Conservation (phyloP, 2,888 invertebrate species). For the Dynastes maya region DNA sequence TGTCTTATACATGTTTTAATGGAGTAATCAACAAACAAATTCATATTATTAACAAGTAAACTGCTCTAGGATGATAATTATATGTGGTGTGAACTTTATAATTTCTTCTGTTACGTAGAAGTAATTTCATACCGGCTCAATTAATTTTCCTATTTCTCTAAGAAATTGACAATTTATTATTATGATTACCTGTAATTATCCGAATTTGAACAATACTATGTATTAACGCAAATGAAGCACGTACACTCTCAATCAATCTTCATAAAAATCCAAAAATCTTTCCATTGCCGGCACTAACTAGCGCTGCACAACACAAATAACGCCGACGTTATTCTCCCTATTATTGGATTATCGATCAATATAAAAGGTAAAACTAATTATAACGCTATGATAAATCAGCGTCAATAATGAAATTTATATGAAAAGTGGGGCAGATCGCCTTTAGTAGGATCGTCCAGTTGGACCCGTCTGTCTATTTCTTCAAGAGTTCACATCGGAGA, state of each 20-base stretch:
- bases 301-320: conserved; percentile 24
- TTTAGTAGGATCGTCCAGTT: conserved; percentile 32
- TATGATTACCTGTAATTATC: conserved; percentile 8
- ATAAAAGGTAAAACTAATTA: conserved; percentile 49
- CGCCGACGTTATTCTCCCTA: conserved; percentile 41
- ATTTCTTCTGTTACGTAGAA: too few relatives aligned
- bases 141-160: too few relatives aligned
- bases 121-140: too few relatives aligned
- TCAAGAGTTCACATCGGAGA: conserved; percentile 6
- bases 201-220: background rate
- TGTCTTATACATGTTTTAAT: too few relatives aligned
- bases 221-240: background rate
- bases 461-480: conserved; percentile 18
- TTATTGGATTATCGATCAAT: conserved; percentile 48
- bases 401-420: conserved; percentile 50
- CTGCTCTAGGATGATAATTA: too few relatives aligned
- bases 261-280: conserved; percentile 2
- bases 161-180: background rate
- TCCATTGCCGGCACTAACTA: background rate
- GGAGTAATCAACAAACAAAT: too few relatives aligned
- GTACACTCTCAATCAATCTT: conserved; percentile 14
- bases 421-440: conserved; percentile 44
- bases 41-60: too few relatives aligned
- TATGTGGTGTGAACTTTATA: too few relatives aligned
- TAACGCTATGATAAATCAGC: conserved; percentile 50